phyloP scores from a whole-genome alignment of 2,797 vertebrate species.

The Enteromius viviparus region DNA sequence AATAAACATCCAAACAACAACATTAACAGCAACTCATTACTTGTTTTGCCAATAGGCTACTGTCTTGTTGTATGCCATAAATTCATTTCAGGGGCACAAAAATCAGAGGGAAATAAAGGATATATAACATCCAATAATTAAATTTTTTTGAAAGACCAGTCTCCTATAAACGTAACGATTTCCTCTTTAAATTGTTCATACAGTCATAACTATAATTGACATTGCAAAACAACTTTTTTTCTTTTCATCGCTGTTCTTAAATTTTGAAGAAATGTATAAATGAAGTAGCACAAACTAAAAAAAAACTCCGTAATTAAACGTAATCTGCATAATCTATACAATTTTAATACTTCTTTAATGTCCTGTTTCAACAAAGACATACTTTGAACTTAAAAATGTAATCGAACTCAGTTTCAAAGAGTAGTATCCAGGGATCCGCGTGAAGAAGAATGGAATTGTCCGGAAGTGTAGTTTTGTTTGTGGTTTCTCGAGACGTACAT shows the following conservation, averaged over 20 bases:
- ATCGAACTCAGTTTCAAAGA: slow-evolving; percentile 11
- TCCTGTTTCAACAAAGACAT: not conserved
- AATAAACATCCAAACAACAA: slow-evolving; percentile 53
- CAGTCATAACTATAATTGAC: not conserved
- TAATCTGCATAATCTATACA: not conserved
- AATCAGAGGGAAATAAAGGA: not conserved
- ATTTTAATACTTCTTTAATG: not conserved
- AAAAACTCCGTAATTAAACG: not conserved
- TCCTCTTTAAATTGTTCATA: not conserved
- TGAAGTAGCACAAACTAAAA: not conserved
- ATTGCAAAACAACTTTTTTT: not conserved
- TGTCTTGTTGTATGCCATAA: slow-evolving; percentile 20
- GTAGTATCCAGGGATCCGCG: not conserved
- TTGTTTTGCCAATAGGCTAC: slow-evolving; percentile 41
- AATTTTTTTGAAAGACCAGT: not conserved
- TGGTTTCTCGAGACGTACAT: slow-evolving; percentile 16
- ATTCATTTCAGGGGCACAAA: not conserved
- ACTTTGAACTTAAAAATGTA: not conserved
- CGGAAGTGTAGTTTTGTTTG: not conserved
- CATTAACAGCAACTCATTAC: slow-evolving; percentile 35
- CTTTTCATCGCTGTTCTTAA: not conserved
- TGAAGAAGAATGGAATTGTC: not conserved
- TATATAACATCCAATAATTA: not conserved
- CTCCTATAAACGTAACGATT: not conserved
- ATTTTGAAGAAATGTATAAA: not conserved